phyloP scores from a whole-genome alignment of 2,797 vertebrate genomes.

The Leptodactylus fallax region DNA sequence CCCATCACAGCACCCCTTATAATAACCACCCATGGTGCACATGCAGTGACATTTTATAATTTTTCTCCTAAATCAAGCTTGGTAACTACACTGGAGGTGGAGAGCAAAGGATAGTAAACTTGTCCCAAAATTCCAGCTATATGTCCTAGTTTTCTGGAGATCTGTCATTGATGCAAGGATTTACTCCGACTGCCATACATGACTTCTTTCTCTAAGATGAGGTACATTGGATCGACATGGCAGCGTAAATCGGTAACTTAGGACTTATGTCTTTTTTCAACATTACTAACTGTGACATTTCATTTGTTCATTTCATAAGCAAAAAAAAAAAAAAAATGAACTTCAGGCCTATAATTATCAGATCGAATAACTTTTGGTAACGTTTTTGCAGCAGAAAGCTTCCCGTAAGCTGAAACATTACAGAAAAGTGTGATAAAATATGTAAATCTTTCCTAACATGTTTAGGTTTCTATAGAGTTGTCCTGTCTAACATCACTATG shows the following conservation, averaged over 20 bases:
- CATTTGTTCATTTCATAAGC: neutral
- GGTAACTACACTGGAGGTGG: no score
- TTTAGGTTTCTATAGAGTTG: slow-evolving; percentile 1
- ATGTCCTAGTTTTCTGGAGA: neutral
- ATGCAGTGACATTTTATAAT: no score
- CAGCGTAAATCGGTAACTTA: neutral
- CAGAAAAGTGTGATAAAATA: slow-evolving; percentile 1
- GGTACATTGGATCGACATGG: neutral
- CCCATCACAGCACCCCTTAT: no score
- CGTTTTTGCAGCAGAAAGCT: neutral
- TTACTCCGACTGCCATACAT: no score
- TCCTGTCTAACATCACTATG: neutral
- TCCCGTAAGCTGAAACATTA: neutral
- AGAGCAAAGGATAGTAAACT: no score
- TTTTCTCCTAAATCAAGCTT: no score
- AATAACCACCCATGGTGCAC: no score
- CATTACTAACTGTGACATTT: neutral
- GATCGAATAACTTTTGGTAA: neutral
- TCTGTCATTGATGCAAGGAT: neutral
- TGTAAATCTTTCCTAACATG: slow-evolving; percentile 11
- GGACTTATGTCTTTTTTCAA: neutral
- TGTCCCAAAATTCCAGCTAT: no score
- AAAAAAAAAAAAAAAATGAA: neutral
- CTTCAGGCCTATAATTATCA: neutral
- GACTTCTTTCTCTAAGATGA: no score